phyloP scores from a whole-genome alignment of 1,140 invertebrate species.

The Pissodes strobi region DNA sequence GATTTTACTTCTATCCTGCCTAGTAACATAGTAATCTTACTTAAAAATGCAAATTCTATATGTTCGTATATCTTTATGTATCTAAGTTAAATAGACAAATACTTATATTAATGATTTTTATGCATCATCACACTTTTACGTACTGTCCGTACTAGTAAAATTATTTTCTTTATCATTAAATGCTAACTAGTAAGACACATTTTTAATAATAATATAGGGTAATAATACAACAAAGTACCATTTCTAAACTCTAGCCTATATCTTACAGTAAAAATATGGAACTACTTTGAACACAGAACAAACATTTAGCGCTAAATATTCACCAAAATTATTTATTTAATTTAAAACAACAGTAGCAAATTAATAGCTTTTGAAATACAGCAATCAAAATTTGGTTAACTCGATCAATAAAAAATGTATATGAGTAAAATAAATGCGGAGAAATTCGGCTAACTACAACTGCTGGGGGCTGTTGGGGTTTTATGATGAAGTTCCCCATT shows the following conservation, averaged over 20 bases:
- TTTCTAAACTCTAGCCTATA: constrained; percentile 42
- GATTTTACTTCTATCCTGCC: constrained; percentile 36
- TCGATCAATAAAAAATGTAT: too few species aligned
- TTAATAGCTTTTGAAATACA: too few species aligned
- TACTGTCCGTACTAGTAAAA: constrained; percentile 44
- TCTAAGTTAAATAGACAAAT: constrained; percentile 41
- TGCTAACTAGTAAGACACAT: constrained; percentile 54
- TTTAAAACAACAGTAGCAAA: too few species aligned
- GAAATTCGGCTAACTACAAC: too few species aligned
- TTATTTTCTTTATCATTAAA: constrained; percentile 38
- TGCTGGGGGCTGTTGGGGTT: too few species aligned
- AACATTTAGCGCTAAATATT: constrained; percentile 39
- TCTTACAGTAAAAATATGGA: constrained; percentile 40
- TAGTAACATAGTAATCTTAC: constrained; percentile 50
- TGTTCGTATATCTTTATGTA: constrained; percentile 34
- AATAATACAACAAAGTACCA: constrained; percentile 51
- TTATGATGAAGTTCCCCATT: too few species aligned
- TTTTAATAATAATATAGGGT: constrained; percentile 35
- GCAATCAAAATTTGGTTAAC: too few species aligned
- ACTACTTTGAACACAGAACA: constrained; percentile 40
- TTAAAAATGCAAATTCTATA: constrained; percentile 50
- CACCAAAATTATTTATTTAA: too few species aligned
- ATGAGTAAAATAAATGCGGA: too few species aligned
- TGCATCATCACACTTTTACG: constrained; percentile 53
- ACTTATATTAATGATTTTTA: constrained; percentile 42